These are phyloP conservation scores for Montipora foliosa DNA, from an alignment of 64 coral and sea anemone species.

Conservation along the genomic window DNA sequence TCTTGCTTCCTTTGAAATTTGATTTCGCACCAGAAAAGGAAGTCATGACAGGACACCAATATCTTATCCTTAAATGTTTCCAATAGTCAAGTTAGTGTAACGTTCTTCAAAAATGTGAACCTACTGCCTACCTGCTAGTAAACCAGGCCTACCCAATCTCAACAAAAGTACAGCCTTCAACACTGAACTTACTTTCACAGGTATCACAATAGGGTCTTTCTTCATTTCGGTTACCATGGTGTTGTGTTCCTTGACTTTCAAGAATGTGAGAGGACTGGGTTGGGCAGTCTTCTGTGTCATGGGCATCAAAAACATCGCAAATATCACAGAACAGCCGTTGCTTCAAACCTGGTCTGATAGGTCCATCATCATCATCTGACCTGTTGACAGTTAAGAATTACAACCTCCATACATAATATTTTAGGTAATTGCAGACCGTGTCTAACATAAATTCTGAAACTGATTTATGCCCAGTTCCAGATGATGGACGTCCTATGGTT, in stretches of 20 bases:
- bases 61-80: too few relatives aligned
- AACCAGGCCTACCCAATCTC: neutral
- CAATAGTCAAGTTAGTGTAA: too few relatives aligned
- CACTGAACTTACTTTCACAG: constrained; percentile 83
- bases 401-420: too few relatives aligned
- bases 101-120: too few relatives aligned
- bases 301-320: constrained; percentile 95
- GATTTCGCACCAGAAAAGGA: too few relatives aligned
- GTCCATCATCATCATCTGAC: constrained; percentile 84
- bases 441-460: too few relatives aligned
- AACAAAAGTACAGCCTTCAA: neutral
- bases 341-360: constrained; percentile 67
- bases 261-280: constrained; percentile 72
- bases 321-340: constrained; percentile 97
- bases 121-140: too few relatives aligned
- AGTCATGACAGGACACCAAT: too few relatives aligned
- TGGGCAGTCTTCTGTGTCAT: constrained; percentile 98
- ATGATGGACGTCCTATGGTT: too few relatives aligned
- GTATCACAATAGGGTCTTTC: constrained; percentile 95
- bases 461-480: too few relatives aligned
- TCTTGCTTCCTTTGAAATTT: too few relatives aligned
- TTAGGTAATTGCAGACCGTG: too few relatives aligned
- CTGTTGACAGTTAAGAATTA: constrained; percentile 25
- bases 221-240: constrained; percentile 89
- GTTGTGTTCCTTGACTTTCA: constrained; percentile 78